Percentiles rank a stretch among this genome's conserved stretches.
These are phyloP conservation scores for Anguilla megastoma DNA, from an alignment of 2,797 vertebrate genomes.

Conservation along the genomic window DNA sequence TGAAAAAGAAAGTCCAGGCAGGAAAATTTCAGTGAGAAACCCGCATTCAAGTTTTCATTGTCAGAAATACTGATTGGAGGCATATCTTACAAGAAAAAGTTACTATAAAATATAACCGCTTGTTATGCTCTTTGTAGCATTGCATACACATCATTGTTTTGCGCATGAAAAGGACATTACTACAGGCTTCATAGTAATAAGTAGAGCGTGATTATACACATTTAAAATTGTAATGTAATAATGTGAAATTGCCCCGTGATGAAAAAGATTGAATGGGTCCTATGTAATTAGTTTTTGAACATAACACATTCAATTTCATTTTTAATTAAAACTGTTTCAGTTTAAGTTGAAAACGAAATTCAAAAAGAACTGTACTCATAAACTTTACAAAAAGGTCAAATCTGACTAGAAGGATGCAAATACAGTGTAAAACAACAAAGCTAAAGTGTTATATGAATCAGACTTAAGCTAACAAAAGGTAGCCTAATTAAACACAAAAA, in stretches of 20 bases:
- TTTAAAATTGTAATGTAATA: neutral
- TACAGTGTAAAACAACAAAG: neutral
- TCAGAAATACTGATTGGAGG: neutral
- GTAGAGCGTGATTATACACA: neutral
- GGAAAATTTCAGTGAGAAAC: neutral
- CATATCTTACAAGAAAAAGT: neutral
- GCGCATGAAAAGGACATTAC: neutral
- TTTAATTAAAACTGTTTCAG: neutral
- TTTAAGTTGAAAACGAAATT: neutral
- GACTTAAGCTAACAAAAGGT: too few relatives aligned
- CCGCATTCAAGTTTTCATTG: neutral
- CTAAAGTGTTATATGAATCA: too few relatives aligned
- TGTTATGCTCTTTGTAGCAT: neutral
- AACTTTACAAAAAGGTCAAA: neutral
- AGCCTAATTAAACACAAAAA: too few relatives aligned
- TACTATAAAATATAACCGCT: neutral
- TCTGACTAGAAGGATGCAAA: neutral
- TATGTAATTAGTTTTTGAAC: neutral
- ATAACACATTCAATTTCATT: neutral
- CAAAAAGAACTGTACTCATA: neutral
- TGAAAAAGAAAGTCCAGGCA: slow-evolving; percentile 4
- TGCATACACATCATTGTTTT: neutral
- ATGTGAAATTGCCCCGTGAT: neutral
- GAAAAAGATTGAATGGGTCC: neutral
- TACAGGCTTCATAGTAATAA: neutral